Evolutionary conservation across 2,888 invertebrate species (phyloP).

Genomic region (Endomychus coccineus): DNA sequence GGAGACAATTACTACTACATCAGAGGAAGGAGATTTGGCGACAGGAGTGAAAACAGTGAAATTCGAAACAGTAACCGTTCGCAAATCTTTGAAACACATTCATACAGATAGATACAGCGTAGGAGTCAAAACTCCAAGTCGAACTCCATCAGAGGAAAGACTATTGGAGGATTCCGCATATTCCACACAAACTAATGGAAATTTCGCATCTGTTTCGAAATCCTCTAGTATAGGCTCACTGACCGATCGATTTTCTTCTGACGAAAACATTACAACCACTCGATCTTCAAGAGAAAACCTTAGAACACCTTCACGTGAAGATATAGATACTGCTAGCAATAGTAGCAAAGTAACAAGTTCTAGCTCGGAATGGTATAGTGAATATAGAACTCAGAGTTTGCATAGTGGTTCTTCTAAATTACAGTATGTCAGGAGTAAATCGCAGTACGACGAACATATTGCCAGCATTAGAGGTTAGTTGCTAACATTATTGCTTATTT

Average conservation of each 20-base stretch:
- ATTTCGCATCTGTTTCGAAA: constrained; percentile 43
- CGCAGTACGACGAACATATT: constrained; percentile 81
- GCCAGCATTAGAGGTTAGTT: constrained; percentile 78
- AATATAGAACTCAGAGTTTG: constrained; percentile 52
- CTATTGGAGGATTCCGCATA: constrained; percentile 52
- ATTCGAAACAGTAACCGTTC: constrained; percentile 62
- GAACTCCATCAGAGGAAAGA: constrained; percentile 51
- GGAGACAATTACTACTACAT: constrained; percentile 45
- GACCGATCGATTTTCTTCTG: constrained; percentile 47
- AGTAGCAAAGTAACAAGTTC: constrained; percentile 43
- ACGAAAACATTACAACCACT: constrained; percentile 43
- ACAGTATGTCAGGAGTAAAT: constrained; percentile 69
- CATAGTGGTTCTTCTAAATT: constrained; percentile 60
- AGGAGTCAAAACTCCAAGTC: constrained; percentile 35
- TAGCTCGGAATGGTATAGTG: constrained; percentile 51
- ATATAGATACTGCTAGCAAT: constrained; percentile 25
- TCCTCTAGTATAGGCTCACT: constrained; percentile 49
- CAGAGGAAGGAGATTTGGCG: constrained; percentile 59
- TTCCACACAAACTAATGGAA: constrained; percentile 47
- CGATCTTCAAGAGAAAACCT: constrained; percentile 14
- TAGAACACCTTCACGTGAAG: constrained; percentile 39
- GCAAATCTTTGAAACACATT: constrained; percentile 56
- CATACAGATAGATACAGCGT: constrained; percentile 34
- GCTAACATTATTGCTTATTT: too few species aligned
- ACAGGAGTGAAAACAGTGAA: constrained; percentile 61